Evolutionary conservation across 2,888 invertebrate genomes (phyloP).

Genomic region (Actias luna): DNA sequence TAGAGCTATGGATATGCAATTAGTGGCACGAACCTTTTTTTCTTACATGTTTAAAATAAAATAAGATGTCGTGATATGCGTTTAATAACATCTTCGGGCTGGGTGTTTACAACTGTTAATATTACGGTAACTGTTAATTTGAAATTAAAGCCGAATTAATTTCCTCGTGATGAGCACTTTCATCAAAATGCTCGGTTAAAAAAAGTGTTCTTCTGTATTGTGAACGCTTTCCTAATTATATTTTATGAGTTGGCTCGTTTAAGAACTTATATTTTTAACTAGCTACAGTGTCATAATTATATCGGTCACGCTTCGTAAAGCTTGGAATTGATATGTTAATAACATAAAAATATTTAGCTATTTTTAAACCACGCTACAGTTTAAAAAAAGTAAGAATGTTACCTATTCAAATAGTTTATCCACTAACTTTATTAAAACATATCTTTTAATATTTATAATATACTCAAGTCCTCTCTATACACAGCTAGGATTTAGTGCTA

Average conservation of each 20-base stretch:
- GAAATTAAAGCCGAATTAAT: constrained; percentile 26
- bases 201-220: constrained; percentile 19
- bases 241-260: constrained; percentile 21
- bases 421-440: no score
- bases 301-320: constrained; percentile 39
- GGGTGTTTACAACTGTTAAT: constrained; percentile 24
- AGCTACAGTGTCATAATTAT: constrained; percentile 37
- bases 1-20: constrained; percentile 72
- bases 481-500: background rate
- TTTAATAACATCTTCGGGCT: constrained; percentile 22
- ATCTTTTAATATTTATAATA: no score
- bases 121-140: constrained; percentile 24
- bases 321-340: constrained; percentile 40
- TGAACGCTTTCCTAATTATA: constrained; percentile 22
- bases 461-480: background rate
- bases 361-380: constrained; percentile 21
- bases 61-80: constrained; percentile 42
- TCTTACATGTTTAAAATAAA: constrained; percentile 35
- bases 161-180: constrained; percentile 24
- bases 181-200: constrained; percentile 25
- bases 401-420: background rate
- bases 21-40: constrained; percentile 66
- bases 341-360: constrained; percentile 25
- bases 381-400: background rate
- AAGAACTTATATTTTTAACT: constrained; percentile 21